Conservation (phyloP, 1,140 invertebrate species). For the Copidosoma floridanum region DNA sequence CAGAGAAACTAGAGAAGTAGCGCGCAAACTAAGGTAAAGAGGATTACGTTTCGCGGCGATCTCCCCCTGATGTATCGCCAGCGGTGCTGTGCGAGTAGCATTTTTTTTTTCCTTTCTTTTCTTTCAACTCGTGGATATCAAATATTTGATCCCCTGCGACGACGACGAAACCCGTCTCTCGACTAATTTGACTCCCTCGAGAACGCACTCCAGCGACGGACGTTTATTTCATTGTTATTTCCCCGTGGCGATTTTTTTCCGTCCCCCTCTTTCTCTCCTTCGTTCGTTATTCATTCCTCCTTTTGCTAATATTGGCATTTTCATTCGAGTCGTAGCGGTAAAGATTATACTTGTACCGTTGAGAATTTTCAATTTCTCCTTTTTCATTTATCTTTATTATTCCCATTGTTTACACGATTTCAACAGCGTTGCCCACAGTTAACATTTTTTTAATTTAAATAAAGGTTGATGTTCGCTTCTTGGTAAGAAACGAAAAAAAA, state of each 20-base stretch:
- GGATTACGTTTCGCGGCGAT: too few species aligned
- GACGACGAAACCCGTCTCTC: not conserved
- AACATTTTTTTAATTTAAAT: too few species aligned
- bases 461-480: too few species aligned
- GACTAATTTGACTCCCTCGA: constrained; percentile 10
- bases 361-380: too few species aligned
- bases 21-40: not conserved
- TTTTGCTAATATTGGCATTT: constrained; percentile 6
- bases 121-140: not conserved
- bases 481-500: too few species aligned
- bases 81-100: not conserved
- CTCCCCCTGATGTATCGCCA: too few species aligned
- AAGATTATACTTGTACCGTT: too few species aligned
- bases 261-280: not conserved
- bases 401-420: too few species aligned
- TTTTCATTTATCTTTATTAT: too few species aligned
- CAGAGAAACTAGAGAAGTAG: not conserved
- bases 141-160: constrained; percentile 12
- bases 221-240: constrained; percentile 13
- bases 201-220: not conserved
- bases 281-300: not conserved
- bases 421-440: too few species aligned
- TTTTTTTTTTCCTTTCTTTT: not conserved
- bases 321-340: not conserved
- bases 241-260: constrained; percentile 2